Conservation (phyloP, 2,113 vertebrate species). For the Cyanocitta stelleri region DNA sequence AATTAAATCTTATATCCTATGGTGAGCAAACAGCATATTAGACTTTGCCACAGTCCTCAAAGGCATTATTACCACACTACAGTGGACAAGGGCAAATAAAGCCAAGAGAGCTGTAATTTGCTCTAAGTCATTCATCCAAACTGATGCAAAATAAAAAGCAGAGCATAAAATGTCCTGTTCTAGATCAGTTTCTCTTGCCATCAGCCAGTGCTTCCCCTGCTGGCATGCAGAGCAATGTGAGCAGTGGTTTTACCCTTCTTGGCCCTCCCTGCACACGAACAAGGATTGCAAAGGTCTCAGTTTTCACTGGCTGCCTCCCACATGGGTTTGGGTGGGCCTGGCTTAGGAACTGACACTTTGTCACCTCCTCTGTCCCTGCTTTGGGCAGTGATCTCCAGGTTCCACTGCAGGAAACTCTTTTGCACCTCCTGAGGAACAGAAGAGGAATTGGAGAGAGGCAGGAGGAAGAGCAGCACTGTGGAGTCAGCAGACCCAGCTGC, state of each 20-base stretch:
- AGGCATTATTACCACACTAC: not conserved
- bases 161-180: not conserved
- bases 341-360: not conserved
- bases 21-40: not conserved
- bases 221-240: rapidly evolving
- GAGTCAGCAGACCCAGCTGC: not conserved
- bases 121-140: not conserved
- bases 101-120: not conserved
- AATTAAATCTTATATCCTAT: not conserved
- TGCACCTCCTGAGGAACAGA: not conserved
- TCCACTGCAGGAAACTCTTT: not conserved
- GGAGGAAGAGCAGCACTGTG: rapidly evolving
- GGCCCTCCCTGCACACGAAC: rapidly evolving
- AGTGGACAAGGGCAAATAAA: not conserved
- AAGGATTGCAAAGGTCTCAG: not conserved
- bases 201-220: not conserved
- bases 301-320: not conserved
- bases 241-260: not conserved
- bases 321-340: not conserved
- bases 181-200: not conserved
- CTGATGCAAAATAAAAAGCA: not conserved
- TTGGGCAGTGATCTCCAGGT: not conserved
- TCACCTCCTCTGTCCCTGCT: not conserved
- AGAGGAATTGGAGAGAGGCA: not conserved
- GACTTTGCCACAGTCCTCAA: not conserved